Conservation (phyloP, 64 coral and sea anemone species). For the Pocillopora verrucosa region DNA sequence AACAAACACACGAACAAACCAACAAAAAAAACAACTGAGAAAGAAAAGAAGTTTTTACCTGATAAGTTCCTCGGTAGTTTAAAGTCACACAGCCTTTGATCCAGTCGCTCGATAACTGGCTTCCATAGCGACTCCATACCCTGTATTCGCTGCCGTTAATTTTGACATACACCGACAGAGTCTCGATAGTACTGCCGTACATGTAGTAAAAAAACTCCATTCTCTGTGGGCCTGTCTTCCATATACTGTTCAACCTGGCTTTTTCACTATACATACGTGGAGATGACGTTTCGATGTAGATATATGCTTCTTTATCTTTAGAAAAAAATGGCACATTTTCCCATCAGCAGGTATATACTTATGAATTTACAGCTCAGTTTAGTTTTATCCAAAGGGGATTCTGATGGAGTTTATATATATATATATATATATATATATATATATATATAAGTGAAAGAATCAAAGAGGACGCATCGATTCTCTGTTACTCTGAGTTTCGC, state of each 20-base stretch:
- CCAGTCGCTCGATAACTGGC: not conserved
- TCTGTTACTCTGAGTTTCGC: too few relatives aligned
- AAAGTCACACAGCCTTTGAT: not conserved
- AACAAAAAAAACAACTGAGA: too few relatives aligned
- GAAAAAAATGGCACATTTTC: too few relatives aligned
- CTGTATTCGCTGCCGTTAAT: not conserved
- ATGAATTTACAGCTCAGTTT: too few relatives aligned
- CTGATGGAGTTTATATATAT: too few relatives aligned
- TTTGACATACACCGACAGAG: not conserved
- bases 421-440: too few relatives aligned
- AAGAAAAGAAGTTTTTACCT: not conserved
- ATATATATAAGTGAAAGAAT: too few relatives aligned
- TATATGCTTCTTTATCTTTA: too few relatives aligned
- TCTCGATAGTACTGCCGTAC: not conserved
- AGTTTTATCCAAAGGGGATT: too few relatives aligned
- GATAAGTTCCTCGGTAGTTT: not conserved
- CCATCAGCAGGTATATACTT: too few relatives aligned
- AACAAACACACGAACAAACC: too few relatives aligned
- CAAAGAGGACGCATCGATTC: too few relatives aligned
- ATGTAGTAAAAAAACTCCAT: not conserved
- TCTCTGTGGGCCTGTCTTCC: not conserved
- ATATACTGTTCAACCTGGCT: not conserved
- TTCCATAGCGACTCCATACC: conserved; percentile 5
- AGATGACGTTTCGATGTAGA: not conserved
- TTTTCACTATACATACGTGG: not conserved